phyloP scores from a whole-genome alignment of 2,797 vertebrate genomes.

The Emydoidea blandingii region DNA sequence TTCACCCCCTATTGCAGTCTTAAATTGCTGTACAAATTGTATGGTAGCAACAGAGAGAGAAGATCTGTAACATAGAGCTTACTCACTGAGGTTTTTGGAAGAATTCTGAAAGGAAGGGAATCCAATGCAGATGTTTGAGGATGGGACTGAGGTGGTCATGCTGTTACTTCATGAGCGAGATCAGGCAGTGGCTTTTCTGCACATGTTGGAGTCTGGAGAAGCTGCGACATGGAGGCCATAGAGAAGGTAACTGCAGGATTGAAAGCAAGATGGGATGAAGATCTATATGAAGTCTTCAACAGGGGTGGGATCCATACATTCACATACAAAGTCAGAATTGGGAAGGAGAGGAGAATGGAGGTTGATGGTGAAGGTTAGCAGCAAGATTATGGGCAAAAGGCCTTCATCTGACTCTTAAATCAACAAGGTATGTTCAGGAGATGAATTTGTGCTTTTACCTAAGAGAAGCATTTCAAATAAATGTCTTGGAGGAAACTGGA shows the following conservation, averaged over 20 bases:
- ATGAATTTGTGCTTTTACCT: not conserved
- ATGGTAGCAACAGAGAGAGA: not conserved
- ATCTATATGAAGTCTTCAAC: not conserved
- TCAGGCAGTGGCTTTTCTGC: not conserved
- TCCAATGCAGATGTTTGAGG: not conserved
- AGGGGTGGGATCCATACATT: not conserved
- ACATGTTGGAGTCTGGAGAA: not conserved
- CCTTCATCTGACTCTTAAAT: not conserved
- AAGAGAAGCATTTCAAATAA: not conserved
- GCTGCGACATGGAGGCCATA: fast-evolving
- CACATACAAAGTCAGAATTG: fast-evolving
- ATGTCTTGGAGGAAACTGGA: not conserved
- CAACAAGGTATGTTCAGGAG: not conserved
- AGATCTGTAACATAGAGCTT: not conserved
- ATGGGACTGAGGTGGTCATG: fast-evolving
- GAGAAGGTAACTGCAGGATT: not conserved
- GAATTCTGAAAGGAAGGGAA: not conserved
- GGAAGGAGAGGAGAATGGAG: not conserved
- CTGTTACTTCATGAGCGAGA: not conserved
- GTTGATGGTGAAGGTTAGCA: not conserved
- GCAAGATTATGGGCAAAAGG: not conserved
- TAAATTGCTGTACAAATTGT: not conserved
- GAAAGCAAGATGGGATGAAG: not conserved
- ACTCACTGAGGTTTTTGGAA: not conserved
- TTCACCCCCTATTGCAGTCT: not conserved